These are phyloP conservation scores for Chrysaora quinquecirrha DNA, from an alignment of 30 jellyfish, hydroid and myxozoan species.

Conservation along the genomic window DNA sequence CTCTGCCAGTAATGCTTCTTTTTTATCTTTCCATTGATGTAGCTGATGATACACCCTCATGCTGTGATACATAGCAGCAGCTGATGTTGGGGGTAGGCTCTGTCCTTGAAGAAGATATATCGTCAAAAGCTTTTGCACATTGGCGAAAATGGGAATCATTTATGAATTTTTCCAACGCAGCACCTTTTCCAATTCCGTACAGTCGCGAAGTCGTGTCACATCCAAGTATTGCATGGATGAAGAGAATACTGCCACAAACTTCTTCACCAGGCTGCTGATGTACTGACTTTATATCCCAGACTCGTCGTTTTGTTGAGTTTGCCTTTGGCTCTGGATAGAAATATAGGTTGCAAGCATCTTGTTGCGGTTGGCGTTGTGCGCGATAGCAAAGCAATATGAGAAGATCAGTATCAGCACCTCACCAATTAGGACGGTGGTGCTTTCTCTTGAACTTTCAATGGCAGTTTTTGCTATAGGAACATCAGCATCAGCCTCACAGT, in stretches of 20 bases:
- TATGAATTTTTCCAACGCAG: background rate
- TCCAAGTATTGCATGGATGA: conserved; percentile 9
- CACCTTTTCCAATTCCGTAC: conserved; percentile 12
- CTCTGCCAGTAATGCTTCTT: background rate
- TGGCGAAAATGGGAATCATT: too few species aligned
- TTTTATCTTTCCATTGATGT: background rate
- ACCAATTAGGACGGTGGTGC: background rate
- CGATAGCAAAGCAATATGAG: conserved; percentile 3
- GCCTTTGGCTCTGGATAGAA: conserved; percentile 26
- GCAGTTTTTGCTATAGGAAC: background rate
- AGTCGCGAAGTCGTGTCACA: conserved; percentile 37
- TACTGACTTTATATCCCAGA: conserved; percentile 9
- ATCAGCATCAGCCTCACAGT: conserved; percentile 15
- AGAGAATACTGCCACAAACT: background rate
- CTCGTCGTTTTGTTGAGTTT: background rate
- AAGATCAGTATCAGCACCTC: conserved; percentile 26
- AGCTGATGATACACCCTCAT: background rate
- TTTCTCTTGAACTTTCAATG: background rate
- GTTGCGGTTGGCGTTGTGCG: background rate
- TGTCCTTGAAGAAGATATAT: background rate
- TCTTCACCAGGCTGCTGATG: conserved; percentile 6
- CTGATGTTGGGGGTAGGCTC: conserved; percentile 11
- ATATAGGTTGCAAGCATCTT: background rate
- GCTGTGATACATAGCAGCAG: conserved; percentile 3
- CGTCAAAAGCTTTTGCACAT: background rate